Base-by-base conservation (phyloP, 1,140 invertebrate species). In the Leptoteleia sp. region DNA sequence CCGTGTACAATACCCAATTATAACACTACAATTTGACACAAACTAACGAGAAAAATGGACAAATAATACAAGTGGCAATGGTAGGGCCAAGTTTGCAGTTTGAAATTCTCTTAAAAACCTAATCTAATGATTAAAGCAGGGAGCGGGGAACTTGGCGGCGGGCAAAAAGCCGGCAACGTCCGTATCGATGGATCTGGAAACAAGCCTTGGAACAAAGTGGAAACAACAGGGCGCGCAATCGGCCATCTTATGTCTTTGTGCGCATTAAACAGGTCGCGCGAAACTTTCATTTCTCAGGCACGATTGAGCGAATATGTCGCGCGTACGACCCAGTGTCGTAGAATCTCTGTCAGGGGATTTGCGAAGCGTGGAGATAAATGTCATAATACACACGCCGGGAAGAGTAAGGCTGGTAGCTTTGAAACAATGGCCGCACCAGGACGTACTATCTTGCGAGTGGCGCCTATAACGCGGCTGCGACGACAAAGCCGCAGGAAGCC, bases 401-500 rank as follows among this genome's bases (percentile, higher is more conserved):
- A 72, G 72, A 80, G 72, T 71, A 80, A 71, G 55, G 78, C 67
- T 67, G 78, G 38, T 62, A 65, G 71, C 67, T 72, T 64, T 54
- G 5, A 52, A 76, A 80, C 72, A 80, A 80, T 80, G 37, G 78
- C 65, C 68, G 55, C 72, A 38, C 55, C 78, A 71, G 77, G 67
- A 79, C 71, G 70, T 70, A 62, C 76, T 75, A 79, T 75, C 71
- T 75, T 62, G 62, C 67, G 61, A 65, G 55, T 54, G 65, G 67
- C 45, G 72, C 64, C 64, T 62, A 57, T 59, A 64, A 64, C 57
- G 42, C 55, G 38, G 50, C 57, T 59, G 40, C 48, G 40, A 42
- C 59, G 77, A 79, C 78, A 80, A 80, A 80, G 79, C 73, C 79
- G 73, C 70, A 59, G 78, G 68, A 80, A 80, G 65, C 68, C 79